Base-by-base conservation (phyloP, 2,888 invertebrate genomes). In the Biston stratarius region DNA sequence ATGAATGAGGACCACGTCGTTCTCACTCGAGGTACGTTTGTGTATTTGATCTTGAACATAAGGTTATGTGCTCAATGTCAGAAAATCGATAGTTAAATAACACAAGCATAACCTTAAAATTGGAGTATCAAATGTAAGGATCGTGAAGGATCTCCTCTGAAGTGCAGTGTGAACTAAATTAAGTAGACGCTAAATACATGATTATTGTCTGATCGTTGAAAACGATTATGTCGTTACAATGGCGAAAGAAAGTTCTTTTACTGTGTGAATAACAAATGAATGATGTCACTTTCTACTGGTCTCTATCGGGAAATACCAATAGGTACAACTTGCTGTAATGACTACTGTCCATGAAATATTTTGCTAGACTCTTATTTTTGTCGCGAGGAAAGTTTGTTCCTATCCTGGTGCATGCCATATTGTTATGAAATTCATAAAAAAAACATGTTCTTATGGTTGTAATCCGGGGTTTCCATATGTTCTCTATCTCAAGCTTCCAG, bases 1-100 rank as follows among this genome's bases (percentile, higher is more conserved):
- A 97, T 97, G 97, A 97, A 97, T 97, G 97, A 97, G 96, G 97
- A 96, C 97, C 95, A 97, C 96, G 94, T 96, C 95, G 95, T 95
- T 96, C 92, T 96, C 97, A 91, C 95, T 97, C 94, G 96, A 97
- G 97, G 97, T 97, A 95, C 95, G 95, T 64, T 49, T 52, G 80
- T 69, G 45, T 56, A 70, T 62, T 73, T 67, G 66, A 60, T 67
- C 61, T 61, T 57, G 65, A 60, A 60, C 64, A 69, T 73, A 73
- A 79, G 79, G 77, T 82, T 80, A 80, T 75, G 69, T 69, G 74
- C 66, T 67, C 63, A 65, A 71, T 76, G 74, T 70, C 73, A 65
- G 78, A 90, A 91, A 91, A 94, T 93, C 94, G 80, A 91, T 90
- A 88, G 77, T 84, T 84, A 83, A 88, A 91, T 88, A 90, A 92